Base-by-base conservation (phyloP, 1,140 invertebrate genomes). In the Augochlora pura region DNA sequence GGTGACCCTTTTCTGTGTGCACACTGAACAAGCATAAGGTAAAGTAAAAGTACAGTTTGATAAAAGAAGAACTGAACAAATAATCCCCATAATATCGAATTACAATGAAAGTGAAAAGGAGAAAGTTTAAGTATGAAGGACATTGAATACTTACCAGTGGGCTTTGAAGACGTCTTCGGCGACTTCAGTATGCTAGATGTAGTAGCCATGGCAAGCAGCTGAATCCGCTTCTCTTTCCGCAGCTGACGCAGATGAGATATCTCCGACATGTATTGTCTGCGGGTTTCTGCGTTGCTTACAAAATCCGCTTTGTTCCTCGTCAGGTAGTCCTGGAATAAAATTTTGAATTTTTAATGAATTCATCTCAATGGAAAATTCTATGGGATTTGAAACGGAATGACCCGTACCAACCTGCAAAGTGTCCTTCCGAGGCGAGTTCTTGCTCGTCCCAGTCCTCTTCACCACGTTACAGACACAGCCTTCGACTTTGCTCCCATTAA, bases 231-330 rank as follows among this genome's bases (percentile, higher is more conserved):
- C 63, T 93, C 88, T 54, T 92, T 91, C 39, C 91, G 90, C 65
- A 92, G 68, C 64, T 91, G 86, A 12, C 92, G 86, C 21, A 93
- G 72, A 18, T 92, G 88, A 42, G 88, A 90, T 75, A 93, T 90
- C 83, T 93, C 92, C 0, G 87, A 89, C 80, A 93, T 88, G 72
- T 91, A 93, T 14, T 91, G 91, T 21, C 89, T 86, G 23, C 93
- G 90, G 10, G 87, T 92, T 73, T 93, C 92, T n/a, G 91, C 88
- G 77, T 92, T 91, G 52, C 90, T 86, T 25, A 92, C 81, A 75
- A 93, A 93, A 23, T 88, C 87, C n/a, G 92, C 92, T 79, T 91
- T 92, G 57, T 93, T 93, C 49, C 70, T 88, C 9, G 77, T 81
- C 73, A 93, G 89, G 74, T 91, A 93, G 76, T 93, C 93, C 92